Conservation (phyloP, 2,888 invertebrate species). For the Cephus rjabovi region DNA sequence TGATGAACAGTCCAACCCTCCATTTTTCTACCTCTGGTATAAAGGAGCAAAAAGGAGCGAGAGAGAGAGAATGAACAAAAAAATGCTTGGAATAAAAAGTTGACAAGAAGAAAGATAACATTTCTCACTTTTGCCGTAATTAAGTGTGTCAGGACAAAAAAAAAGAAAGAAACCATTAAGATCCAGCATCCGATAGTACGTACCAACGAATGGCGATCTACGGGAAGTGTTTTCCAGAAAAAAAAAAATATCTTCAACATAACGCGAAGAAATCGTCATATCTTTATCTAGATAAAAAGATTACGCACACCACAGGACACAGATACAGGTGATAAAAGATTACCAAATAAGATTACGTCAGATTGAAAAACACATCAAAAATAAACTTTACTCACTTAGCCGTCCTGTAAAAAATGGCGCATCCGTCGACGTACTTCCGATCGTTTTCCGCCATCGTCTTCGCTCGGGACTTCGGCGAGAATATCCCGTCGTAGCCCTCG, state of each 20-base stretch:
- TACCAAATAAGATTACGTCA: background rate
- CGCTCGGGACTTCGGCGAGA: constrained; percentile 97
- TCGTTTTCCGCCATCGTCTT: constrained; percentile 98
- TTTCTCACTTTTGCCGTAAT: background rate
- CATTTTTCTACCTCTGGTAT: background rate
- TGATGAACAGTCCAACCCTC: background rate
- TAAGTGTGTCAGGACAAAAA: background rate
- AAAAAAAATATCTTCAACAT: background rate
- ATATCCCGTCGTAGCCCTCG: constrained; percentile 94
- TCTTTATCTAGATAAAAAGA: background rate
- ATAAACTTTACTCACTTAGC: constrained; percentile 78
- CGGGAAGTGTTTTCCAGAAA: background rate
- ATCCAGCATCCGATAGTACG: background rate
- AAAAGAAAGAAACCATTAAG: background rate
- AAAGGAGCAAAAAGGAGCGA: background rate
- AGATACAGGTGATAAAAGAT: background rate
- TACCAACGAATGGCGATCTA: background rate
- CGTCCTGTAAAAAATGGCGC: constrained; percentile 97
- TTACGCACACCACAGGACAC: background rate
- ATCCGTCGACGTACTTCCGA: constrained; percentile 97
- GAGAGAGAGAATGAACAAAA: background rate
- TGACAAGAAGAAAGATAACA: constrained; percentile 9
- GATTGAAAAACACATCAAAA: background rate
- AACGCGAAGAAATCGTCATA: background rate
- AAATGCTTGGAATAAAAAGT: constrained; percentile 1